These are phyloP conservation scores for Pachycephus smyrnensis DNA, from an alignment of 2,888 invertebrate species.

Conservation along the genomic window DNA sequence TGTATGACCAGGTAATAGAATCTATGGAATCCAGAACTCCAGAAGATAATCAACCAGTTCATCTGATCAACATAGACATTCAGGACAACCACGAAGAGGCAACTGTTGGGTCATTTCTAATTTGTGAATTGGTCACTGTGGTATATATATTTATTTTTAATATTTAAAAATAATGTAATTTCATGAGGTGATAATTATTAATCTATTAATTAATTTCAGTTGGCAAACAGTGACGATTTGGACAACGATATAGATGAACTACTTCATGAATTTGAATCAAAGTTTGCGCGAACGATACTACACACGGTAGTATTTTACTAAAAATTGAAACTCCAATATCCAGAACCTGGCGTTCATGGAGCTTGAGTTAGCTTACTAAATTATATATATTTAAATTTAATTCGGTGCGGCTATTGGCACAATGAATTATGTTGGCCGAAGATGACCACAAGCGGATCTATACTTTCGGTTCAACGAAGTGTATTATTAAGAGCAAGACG, in stretches of 20 bases:
- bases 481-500: no score
- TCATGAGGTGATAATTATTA: slow-evolving; percentile 10
- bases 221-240: slow-evolving; percentile 90
- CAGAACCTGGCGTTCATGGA: slow-evolving; percentile 19
- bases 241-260: slow-evolving; percentile 99
- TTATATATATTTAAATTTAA: slow-evolving; percentile 27
- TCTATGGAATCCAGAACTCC: slow-evolving; percentile 88
- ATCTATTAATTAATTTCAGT: slow-evolving; percentile 67
- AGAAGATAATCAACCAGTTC: slow-evolving; percentile 87
- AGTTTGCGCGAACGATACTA: slow-evolving; percentile 86
- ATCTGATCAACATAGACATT: slow-evolving; percentile 98
- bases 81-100: slow-evolving; percentile 99
- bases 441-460: no score
- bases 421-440: no score
- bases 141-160: slow-evolving; percentile 67
- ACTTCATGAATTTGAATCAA: slow-evolving; percentile 92
- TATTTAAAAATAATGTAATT: slow-evolving; percentile 22
- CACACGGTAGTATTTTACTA: slow-evolving; percentile 96
- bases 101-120: slow-evolving; percentile 97
- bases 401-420: neutral
- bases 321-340: slow-evolving; percentile 51
- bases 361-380: slow-evolving; percentile 34
- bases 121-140: slow-evolving; percentile 94
- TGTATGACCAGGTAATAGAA: slow-evolving; percentile 98
- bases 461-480: no score